These are phyloP conservation scores for Eucera pruinosa DNA, from an alignment of 2,888 invertebrate genomes.

Conservation along the genomic window DNA sequence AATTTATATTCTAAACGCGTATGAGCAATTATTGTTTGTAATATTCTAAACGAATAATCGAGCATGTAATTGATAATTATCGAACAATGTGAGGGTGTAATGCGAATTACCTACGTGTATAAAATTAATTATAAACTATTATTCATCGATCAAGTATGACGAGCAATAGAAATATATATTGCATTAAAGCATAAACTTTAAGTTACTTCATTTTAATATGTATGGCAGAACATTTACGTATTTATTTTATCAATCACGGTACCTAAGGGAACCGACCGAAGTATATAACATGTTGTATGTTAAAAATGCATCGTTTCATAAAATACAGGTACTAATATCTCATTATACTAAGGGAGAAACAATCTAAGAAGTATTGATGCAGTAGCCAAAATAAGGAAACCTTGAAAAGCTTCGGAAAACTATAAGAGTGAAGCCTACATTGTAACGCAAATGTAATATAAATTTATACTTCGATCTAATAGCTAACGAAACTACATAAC, in stretches of 20 bases:
- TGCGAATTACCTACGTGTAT: not conserved
- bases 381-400: not conserved
- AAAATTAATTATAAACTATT: not conserved
- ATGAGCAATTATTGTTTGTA: not conserved
- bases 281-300: too few species aligned
- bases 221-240: conserved; percentile 14
- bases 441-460: not conserved
- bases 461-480: not conserved
- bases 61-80: conserved; percentile 6
- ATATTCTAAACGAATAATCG: conserved; percentile 10
- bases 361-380: conserved; percentile 1
- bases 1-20: conserved; percentile 9
- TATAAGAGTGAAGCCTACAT: not conserved
- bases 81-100: not conserved
- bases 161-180: conserved; percentile 22
- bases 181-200: conserved; percentile 14
- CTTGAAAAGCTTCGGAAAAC: not conserved
- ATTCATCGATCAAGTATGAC: conserved; percentile 18
- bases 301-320: conserved; percentile 12
- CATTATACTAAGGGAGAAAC: not conserved
- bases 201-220: conserved; percentile 20
- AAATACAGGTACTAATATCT: conserved; percentile 19
- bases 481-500: conserved; percentile 8
- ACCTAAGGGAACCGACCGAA: conserved; percentile 7
- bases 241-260: conserved; percentile 17